Base-by-base conservation (phyloP, 2,797 vertebrate species). In the Falco columbarius region DNA sequence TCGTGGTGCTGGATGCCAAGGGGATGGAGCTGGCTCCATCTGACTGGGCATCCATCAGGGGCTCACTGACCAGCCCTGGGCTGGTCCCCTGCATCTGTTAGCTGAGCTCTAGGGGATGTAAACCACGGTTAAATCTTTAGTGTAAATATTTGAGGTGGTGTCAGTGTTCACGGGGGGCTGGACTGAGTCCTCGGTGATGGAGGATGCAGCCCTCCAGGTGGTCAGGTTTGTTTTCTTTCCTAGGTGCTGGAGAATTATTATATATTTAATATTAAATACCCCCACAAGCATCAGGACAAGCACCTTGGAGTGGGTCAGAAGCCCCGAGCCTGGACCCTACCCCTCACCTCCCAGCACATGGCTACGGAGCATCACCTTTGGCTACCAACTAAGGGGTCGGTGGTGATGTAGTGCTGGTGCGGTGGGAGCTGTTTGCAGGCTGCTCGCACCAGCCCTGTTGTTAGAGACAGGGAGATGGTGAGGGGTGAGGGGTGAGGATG, bases 361-460 rank as follows among this genome's bases (percentile, higher is more conserved):
- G 52, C 84, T 76, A 65, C 58, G 17, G 18, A 46, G 22, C 73
- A 18, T 42, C 9, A 0, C 66, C 26, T 19, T 58, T 47, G 65
- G 65, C 72, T 66, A 20, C 62, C 19, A 8, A 8, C 16, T 29
- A 24, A 32, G 30, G 0, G 14, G 22, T 8, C 1, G 1, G 14
- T 30, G 52, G 12, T 52, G 32, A 7, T 40, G n/a, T 27, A 42
- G 24, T 14, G 74, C 46, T 6, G 10, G 49, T 17, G 46, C 4
- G 9, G 9, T 4, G 49, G 62, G 75, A 63, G 71, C 30, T 38
- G 68, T 55, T 46, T 26, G 44, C 10, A 3, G 51, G 81, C 51
- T 24, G 34, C 61, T 73, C 22, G 0, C 21, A 1, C 34, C 9
- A 4, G 34, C 44, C 65, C 47, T 2, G 3, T 4, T 3, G 1